Evolutionary conservation across 2,113 vertebrate genomes (phyloP).

Genomic region (Anoplopoma fimbria): DNA sequence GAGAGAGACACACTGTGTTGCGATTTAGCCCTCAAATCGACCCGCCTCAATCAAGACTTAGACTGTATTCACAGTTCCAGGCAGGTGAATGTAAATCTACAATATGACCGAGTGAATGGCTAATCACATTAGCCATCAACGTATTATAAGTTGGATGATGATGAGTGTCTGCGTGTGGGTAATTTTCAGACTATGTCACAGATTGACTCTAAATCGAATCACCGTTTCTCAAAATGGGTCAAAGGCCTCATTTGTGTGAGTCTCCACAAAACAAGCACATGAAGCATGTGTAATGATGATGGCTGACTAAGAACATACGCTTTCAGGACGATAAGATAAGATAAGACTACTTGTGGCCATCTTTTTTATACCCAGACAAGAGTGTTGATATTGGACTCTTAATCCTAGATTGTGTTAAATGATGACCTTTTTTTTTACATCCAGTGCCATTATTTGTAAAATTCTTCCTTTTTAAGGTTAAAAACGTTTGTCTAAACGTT

Average conservation of each 20-base stretch:
- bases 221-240: slow-evolving; percentile 51
- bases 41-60: slow-evolving; percentile 49
- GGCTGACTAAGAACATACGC: background rate
- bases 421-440: background rate
- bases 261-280: slow-evolving; percentile 5
- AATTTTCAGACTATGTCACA: slow-evolving; percentile 17
- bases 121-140: slow-evolving; percentile 49
- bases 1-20: slow-evolving; percentile 33
- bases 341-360: background rate
- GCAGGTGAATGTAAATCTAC: background rate
- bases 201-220: slow-evolving; percentile 41
- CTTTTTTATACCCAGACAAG: background rate
- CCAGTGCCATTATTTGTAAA: background rate
- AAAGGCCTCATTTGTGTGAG: slow-evolving; percentile 23
- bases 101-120: slow-evolving; percentile 42
- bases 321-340: background rate
- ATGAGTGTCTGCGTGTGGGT: slow-evolving; percentile 23
- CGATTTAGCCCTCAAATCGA: slow-evolving; percentile 44
- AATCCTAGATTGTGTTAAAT: background rate
- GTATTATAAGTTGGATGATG: slow-evolving; percentile 37
- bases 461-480: too few relatives aligned
- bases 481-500: background rate
- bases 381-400: background rate
- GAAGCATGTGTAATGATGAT: background rate
- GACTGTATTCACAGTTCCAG: slow-evolving; percentile 18